Base-by-base conservation (phyloP, 2,888 invertebrate genomes). In the Cheilosia urbana region DNA sequence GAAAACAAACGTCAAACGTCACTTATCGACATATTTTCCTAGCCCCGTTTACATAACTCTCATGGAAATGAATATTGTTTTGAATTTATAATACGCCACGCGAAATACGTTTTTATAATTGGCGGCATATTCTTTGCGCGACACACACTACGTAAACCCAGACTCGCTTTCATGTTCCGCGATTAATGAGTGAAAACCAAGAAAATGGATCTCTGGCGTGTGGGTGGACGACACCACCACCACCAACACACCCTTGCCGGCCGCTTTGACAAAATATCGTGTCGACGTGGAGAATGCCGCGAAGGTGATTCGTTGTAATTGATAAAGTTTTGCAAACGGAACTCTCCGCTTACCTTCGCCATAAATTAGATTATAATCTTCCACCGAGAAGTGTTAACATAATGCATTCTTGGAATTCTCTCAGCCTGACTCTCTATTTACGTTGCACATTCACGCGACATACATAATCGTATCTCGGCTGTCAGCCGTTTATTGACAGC, bases 401-500 rank as follows among this genome's bases (percentile, higher is more conserved):
- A 66, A 65, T 21, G 47, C 84, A 84, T 84, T 84, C 84, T 65
- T 27, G 58, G 60, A 71, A 80, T 84, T 79, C 75, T 53, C 69
- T 84, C 66, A 57, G 47, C 71, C 60, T 72, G 47, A 40, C 69
- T 80, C 76, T 80, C 71, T 80, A 71, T 80, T 77, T 81, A 47
- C 63, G 58, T 49, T 66, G 58, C 65, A 75, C 66, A 71, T 58
- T 80, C 68, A 45, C 75, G 69, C 79, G 80, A 68, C 85, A 85
- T 77, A 77, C 80, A 80, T 85, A 76, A 65, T n/a, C 4, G 75
- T 80, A 69, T 83, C 62, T 34, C 30, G 53, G 57, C 69, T 77
- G 76, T 85, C 81, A 80, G 55, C 49, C 81, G 81, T 51, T 68
- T 81, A 77, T 81, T 80, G 85, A 85, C 80, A 85, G 76, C 72